These are phyloP conservation scores for Drosophila subsilvestris DNA, from an alignment of 2,888 invertebrate species.

Conservation along the genomic window DNA sequence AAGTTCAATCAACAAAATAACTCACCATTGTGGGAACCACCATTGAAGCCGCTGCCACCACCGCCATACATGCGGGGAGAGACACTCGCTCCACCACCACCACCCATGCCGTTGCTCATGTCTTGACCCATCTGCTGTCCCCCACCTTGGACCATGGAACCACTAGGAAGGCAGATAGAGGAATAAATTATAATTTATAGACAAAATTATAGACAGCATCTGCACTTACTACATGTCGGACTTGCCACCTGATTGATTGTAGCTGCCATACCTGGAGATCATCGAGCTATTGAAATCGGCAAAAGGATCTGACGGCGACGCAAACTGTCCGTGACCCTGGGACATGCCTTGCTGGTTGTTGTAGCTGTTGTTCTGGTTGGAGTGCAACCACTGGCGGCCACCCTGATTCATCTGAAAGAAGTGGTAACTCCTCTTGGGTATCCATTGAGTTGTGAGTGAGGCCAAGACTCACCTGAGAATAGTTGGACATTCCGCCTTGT, in stretches of 20 bases:
- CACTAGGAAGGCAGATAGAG: background rate
- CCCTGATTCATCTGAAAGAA: constrained; percentile 7
- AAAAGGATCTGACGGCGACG: constrained; percentile 28
- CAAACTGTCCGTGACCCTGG: background rate
- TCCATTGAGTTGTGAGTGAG: too few relatives aligned
- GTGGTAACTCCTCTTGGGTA: background rate
- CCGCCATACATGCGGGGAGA: too few relatives aligned
- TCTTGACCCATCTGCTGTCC: background rate
- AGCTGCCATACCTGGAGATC: constrained; percentile 43
- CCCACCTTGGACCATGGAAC: constrained; percentile 3
- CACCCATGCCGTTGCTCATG: constrained; percentile 2
- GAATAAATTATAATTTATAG: too few relatives aligned
- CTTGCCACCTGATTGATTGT: constrained; percentile 21
- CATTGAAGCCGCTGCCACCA: too few relatives aligned
- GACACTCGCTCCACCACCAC: too few relatives aligned
- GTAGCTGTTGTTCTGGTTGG: constrained; percentile 49
- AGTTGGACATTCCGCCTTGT: constrained; percentile 12
- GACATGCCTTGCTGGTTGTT: constrained; percentile 17
- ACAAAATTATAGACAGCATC: background rate
- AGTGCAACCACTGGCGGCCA: constrained; percentile 65
- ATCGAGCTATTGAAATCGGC: constrained; percentile 58
- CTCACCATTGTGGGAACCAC: background rate
- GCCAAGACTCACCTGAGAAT: constrained; percentile 58
- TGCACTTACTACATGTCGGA: constrained; percentile 16
- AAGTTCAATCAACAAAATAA: too few relatives aligned